These are phyloP conservation scores for Bufo bufo DNA, from an alignment of 2,113 vertebrate species.

Conservation along the genomic window DNA sequence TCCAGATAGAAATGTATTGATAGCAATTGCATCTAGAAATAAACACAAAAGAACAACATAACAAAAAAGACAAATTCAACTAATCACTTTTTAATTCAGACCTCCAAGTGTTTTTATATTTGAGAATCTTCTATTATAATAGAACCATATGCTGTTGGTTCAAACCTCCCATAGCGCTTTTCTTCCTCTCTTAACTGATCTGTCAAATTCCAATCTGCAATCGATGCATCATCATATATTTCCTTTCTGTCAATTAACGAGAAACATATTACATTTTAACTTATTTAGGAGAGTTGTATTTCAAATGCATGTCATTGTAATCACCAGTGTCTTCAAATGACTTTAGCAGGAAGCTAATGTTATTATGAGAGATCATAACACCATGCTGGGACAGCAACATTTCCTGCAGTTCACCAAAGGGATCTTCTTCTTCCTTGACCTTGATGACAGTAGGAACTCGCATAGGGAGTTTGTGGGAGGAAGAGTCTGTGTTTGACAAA, in stretches of 20 bases:
- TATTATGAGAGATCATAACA: not conserved
- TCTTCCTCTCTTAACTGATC: constrained; percentile 70
- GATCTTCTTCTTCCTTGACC: constrained; percentile 1
- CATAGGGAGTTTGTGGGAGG: constrained; percentile 9
- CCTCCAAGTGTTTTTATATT: constrained; percentile 65
- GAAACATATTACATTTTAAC: constrained; percentile 60
- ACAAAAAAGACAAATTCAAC: constrained; percentile 61
- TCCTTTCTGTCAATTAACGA: constrained; percentile 64
- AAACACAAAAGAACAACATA: constrained; percentile 37
- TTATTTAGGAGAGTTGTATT: not conserved
- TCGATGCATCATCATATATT: constrained; percentile 64
- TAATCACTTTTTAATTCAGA: constrained; percentile 64
- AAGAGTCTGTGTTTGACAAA: not conserved
- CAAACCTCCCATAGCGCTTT: constrained; percentile 61
- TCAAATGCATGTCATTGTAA: constrained; percentile 4
- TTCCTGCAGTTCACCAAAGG: not conserved
- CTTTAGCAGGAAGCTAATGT: constrained; percentile 15
- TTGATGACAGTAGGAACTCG: not conserved
- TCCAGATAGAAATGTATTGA: constrained; percentile 61
- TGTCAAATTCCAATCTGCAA: constrained; percentile 65
- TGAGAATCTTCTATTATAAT: constrained; percentile 63
- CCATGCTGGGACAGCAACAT: not conserved
- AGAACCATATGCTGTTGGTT: constrained; percentile 58
- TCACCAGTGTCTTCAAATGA: not conserved
- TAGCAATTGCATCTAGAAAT: constrained; percentile 49